phyloP scores from a whole-genome alignment of 2,797 vertebrate genomes.

The Poecilia wingei region DNA sequence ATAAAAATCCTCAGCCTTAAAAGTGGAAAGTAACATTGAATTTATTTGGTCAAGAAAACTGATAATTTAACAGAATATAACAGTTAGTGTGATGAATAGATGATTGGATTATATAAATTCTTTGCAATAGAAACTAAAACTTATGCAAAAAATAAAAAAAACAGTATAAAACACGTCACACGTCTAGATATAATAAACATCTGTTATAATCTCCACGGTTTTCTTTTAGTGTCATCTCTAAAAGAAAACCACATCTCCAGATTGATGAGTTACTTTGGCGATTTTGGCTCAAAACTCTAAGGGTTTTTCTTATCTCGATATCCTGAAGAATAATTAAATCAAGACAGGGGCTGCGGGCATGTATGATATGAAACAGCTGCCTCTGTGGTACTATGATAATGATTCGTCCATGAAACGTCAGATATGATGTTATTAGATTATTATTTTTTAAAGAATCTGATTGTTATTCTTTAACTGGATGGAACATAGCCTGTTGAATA shows the following conservation, averaged over 20 bases:
- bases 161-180: background rate
- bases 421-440: background rate
- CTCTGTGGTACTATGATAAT: background rate
- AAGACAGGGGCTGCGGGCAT: background rate
- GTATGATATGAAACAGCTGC: background rate
- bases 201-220: background rate
- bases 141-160: background rate
- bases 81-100: background rate
- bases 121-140: background rate
- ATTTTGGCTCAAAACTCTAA: background rate
- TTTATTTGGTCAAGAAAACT: background rate
- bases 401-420: background rate
- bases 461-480: background rate
- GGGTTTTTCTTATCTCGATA: background rate
- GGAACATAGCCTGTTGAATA: background rate
- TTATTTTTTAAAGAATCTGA: background rate
- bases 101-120: background rate
- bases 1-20: background rate
- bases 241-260: background rate
- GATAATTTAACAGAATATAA: background rate
- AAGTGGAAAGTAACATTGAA: background rate
- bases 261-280: background rate
- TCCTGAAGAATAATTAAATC: conserved; percentile 4
- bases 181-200: background rate
- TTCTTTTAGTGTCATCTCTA: background rate